Evolutionary conservation across 2,888 invertebrate genomes (phyloP).

Genomic region (Acanthosepion pharaonis): DNA sequence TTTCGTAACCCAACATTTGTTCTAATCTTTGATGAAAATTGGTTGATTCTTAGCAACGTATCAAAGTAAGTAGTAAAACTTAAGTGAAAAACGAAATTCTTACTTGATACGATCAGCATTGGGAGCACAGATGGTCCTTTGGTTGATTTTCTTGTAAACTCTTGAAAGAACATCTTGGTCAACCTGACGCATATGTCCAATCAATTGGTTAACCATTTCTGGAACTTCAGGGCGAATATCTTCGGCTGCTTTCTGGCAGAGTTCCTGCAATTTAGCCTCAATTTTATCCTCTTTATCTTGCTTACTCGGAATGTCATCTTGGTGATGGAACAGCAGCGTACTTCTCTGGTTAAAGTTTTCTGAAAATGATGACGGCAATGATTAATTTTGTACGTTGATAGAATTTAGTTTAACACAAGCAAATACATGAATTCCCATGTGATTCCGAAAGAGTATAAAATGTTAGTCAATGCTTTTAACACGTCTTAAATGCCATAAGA

Average conservation of each 20-base stretch:
- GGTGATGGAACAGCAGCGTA: conserved; percentile 61
- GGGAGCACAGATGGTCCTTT: not conserved
- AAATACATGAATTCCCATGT: too few relatives aligned
- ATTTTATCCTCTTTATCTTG: conserved; percentile 52
- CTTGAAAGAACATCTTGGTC: not conserved
- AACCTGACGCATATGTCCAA: not conserved
- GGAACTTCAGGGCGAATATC: conserved; percentile 75
- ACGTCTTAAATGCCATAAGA: not conserved
- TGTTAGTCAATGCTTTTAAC: too few relatives aligned
- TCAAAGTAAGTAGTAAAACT: not conserved
- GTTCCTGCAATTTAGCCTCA: conserved; percentile 58
- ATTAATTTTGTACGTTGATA: not conserved
- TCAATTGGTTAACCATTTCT: conserved; percentile 74
- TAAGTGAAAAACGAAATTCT: not conserved
- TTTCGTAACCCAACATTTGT: not conserved
- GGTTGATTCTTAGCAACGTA: not conserved
- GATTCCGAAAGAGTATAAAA: not conserved
- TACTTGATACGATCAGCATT: not conserved
- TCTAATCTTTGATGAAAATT: too few relatives aligned
- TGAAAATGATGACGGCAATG: not conserved
- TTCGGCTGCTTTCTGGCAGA: conserved; percentile 65
- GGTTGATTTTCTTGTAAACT: not conserved
- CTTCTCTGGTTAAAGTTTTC: conserved; percentile 47
- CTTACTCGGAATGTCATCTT: conserved; percentile 50
- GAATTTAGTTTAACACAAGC: too few relatives aligned